A percentile compares a stretch with the other conserved stretches of the same genome.
phyloP scores from a whole-genome alignment of 2,888 invertebrate genomes.

The Seladonia tumulorum region DNA sequence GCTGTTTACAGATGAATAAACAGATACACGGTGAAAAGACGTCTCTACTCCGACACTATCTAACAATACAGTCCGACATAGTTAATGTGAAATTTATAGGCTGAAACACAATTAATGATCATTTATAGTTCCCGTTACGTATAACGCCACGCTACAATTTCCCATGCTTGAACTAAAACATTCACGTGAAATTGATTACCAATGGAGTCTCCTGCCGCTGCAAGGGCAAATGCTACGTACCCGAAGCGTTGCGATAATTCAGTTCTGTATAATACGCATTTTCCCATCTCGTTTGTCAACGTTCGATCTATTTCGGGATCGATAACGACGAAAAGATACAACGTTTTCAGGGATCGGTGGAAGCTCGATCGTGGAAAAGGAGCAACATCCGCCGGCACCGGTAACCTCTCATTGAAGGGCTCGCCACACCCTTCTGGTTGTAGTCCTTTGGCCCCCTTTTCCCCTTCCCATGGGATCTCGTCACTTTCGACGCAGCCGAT shows the following conservation, averaged over 20 bases:
- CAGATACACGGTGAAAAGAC: neutral
- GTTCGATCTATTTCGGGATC: neutral
- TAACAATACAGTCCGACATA: neutral
- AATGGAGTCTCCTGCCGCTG: neutral
- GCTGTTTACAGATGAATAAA: no score
- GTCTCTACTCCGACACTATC: neutral
- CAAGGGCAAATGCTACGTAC: neutral
- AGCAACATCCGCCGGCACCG: conserved; percentile 77
- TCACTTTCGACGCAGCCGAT: conserved; percentile 75
- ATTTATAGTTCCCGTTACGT: neutral
- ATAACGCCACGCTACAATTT: neutral
- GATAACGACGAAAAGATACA: conserved; percentile 3
- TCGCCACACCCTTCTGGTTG: conserved; percentile 79
- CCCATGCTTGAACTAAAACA: neutral
- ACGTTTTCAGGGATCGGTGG: conserved; percentile 42
- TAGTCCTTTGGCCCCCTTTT: conserved; percentile 77
- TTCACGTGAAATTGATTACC: neutral
- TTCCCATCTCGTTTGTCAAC: neutral
- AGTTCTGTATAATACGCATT: no score
- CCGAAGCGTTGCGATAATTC: neutral
- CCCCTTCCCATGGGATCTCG: conserved; percentile 47
- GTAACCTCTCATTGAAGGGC: conserved; percentile 76
- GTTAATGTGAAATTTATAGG: neutral
- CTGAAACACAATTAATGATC: neutral
- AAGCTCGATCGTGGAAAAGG: conserved; percentile 55